Conservation (phyloP, 1,140 invertebrate species). For the Zaprionus ghesquierei region DNA sequence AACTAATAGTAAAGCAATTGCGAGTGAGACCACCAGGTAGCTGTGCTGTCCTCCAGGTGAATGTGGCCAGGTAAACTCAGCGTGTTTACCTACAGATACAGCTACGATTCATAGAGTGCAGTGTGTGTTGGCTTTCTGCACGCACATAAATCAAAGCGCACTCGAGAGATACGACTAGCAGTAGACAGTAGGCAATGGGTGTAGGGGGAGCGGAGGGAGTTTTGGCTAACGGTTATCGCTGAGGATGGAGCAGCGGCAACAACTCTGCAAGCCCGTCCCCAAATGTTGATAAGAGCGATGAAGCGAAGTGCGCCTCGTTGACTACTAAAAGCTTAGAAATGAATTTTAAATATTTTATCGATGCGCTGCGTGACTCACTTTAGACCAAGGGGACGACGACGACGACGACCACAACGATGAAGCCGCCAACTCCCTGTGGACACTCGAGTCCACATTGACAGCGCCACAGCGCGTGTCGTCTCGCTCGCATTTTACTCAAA, state of each 20-base stretch:
- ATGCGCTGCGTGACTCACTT: constrained; percentile 72
- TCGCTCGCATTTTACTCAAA: constrained; percentile 73
- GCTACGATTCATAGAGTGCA: constrained; percentile 22
- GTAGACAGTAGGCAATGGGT: constrained; percentile 4
- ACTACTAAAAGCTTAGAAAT: constrained; percentile 73
- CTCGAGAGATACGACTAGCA: constrained; percentile 42
- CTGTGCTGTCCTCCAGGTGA: background rate
- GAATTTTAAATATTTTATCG: constrained; percentile 82
- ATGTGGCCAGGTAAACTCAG: background rate
- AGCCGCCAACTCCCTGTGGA: constrained; percentile 26
- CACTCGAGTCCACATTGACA: constrained; percentile 23
- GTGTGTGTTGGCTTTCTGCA: constrained; percentile 32
- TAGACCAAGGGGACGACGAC: constrained; percentile 17
- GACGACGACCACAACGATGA: background rate
- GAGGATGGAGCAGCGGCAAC: no score
- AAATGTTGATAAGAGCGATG: constrained; percentile 27
- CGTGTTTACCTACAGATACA: background rate
- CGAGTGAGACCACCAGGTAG: constrained; percentile 53
- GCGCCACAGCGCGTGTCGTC: background rate
- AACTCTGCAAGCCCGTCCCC: no score
- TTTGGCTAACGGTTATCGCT: constrained; percentile 31
- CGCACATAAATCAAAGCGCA: constrained; percentile 73
- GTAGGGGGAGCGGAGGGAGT: background rate
- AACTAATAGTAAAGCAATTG: constrained; percentile 73
- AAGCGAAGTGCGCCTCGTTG: constrained; percentile 19